Base-by-base conservation (phyloP, 2,113 vertebrate genomes). In the Eira barbara region DNA sequence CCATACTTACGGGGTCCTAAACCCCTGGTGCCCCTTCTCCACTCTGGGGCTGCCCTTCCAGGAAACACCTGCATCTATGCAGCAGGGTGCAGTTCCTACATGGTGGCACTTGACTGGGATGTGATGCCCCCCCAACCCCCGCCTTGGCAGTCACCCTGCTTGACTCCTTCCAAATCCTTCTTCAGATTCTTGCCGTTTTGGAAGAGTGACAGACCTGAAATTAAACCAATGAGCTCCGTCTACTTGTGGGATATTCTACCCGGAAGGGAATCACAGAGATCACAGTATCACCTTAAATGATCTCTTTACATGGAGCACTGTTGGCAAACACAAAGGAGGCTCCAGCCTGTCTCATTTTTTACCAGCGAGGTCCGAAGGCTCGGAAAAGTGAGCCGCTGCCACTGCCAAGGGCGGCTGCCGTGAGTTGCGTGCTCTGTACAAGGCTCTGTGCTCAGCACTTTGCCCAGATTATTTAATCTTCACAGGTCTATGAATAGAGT, bases 201-300 rank as follows among this genome's bases (percentile, higher is more conserved):
- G 65, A 57, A 73, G 14, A 34, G 67, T 95, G 96, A 95, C 96
- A 92, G 63, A 34, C 88, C 92, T 93, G 93, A 93, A 47, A 76
- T 93, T 91, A 97, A 95, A 87, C 81, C 78, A 45, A 20, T 74
- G 94, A 97, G 79, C 95, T 94, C 86, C 47, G 10, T 92, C 89
- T 91, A 18, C 89, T 55, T 78, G 47, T 91, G 92, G 82, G 83
- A 83, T 82, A 57, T 87, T 67, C 9, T 10, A 36, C 65, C 89
- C 82, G 91, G 92, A 87, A 73, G 14, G 23, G 63, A 57, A 57
- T 76, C 36, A 18, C 12, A 23, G 57, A 21, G 80, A 92, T 80
- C 57, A 20, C 3, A 14, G 34, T 15, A 9, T 87, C 81, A 5
- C 82, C 95, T 96, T 55, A 91, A 81, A 84, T 95, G 4, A 45